Evolutionary conservation across 2,888 invertebrate species (phyloP), one percentile per base, ranked within the genome.

Genomic region (Cynaeus angustus): DNA sequence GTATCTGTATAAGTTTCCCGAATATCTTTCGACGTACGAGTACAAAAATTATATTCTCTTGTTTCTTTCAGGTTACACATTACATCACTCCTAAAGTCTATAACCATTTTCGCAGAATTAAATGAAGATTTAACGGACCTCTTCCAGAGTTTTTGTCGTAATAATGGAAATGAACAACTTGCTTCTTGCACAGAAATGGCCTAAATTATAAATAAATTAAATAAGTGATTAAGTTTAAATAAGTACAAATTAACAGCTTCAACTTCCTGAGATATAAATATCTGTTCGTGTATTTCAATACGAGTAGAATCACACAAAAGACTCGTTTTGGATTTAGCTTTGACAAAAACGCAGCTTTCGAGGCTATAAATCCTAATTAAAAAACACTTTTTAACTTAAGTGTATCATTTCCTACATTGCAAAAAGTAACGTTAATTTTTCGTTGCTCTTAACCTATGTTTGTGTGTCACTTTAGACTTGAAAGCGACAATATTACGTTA

Each of bases 181-280:
- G 59, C 30, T 58, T 14, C 37, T 59, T 33, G 45, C 43, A 43
- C 56, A 56, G 56, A 14, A 56, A 37, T 41, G 43, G 43, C 41
- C 43, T 26, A 56, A 56, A 56, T 56, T 43, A 56, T 56, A 43
- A 56, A 56, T 59, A 59, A 59, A 59, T 59, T 59, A 59, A 59
- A 59, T 59, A 59, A 59, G 33, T 59, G 46, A 59, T 46, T 59
- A 59, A 59, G 28, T 45, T 58, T 43, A 45, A 28, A 58, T 26
- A 28, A 43, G 43, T 43, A 58, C 58, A 45, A 45, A 45, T 58
- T 43, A 58, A 58, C 43, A 45, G 21, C 58, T 43, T 58, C 45
- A 58, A 58, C 28, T 58, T 26, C 26, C 43, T 28, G 28, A 56
- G 46, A 59, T 59, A 45, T 30, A 59, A 59, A 59, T 59, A 59